A percentile compares a stretch with the other conserved stretches of the same genome.
These are phyloP conservation scores for Hippocampus barbouri DNA, from an alignment of 2,113 vertebrate species.

Conservation along the genomic window DNA sequence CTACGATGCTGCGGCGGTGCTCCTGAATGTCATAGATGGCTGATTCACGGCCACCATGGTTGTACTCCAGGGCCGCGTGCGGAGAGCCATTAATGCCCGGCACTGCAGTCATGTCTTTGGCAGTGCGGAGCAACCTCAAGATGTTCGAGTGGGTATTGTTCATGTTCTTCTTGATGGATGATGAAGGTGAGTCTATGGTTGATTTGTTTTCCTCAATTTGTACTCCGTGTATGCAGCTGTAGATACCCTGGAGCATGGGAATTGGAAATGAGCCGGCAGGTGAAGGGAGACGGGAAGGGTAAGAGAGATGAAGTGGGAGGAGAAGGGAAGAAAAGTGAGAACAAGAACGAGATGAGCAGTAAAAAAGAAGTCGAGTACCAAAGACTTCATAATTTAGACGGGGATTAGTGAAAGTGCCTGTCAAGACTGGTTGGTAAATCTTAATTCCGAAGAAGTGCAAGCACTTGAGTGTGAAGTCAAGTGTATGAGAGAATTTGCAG, in stretches of 20 bases:
- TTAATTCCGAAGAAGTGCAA: slow-evolving; percentile 8
- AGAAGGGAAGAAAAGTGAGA: slow-evolving; percentile 28
- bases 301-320: slow-evolving; percentile 40
- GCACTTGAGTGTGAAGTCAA: slow-evolving; percentile 24
- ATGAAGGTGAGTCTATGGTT: slow-evolving; percentile 88
- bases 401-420: slow-evolving; percentile 12
- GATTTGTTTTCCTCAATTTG: slow-evolving; percentile 96
- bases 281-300: slow-evolving; percentile 45
- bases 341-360: slow-evolving; percentile 17
- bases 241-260: slow-evolving; percentile 83
- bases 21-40: slow-evolving; percentile 93
- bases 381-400: slow-evolving; percentile 8
- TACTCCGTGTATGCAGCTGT: slow-evolving; percentile 98
- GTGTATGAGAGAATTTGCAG: slow-evolving; percentile 34
- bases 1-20: slow-evolving; percentile 90
- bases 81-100: slow-evolving; percentile 97
- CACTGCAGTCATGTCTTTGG: slow-evolving; percentile 98
- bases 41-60: slow-evolving; percentile 85
- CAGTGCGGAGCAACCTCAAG: slow-evolving; percentile 92
- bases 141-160: slow-evolving; percentile 99
- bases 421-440: slow-evolving; percentile 8
- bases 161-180: slow-evolving; percentile 98
- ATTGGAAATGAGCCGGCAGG: slow-evolving; percentile 40
- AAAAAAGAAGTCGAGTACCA: slow-evolving; percentile 27
- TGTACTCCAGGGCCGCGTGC: slow-evolving; percentile 91